Evolutionary conservation across 1,140 invertebrate species (phyloP).

Genomic region (Bombyx mandarina): DNA sequence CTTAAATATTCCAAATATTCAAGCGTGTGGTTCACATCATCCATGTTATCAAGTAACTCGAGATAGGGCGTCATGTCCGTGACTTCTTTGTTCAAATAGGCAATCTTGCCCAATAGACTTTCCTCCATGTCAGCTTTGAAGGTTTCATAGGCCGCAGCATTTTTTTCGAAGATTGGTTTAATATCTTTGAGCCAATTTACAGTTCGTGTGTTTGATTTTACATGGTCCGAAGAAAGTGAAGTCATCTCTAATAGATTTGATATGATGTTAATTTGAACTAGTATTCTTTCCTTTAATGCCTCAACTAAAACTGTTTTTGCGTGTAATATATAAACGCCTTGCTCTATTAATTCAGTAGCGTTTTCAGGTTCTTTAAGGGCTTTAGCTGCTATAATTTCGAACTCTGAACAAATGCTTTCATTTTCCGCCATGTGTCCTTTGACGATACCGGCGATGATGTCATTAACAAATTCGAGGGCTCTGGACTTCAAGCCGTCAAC

Average conservation of each 20-base stretch:
- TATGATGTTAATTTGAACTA: slow-evolving; percentile 74
- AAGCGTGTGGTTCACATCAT: slow-evolving; percentile 74
- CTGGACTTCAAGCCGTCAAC: slow-evolving; percentile 52
- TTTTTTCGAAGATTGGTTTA: slow-evolving; percentile 79
- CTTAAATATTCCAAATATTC: slow-evolving; percentile 80
- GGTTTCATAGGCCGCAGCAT: slow-evolving; percentile 81
- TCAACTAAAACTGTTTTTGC: slow-evolving; percentile 75
- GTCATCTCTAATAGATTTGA: slow-evolving; percentile 79
- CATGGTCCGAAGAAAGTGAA: slow-evolving; percentile 75
- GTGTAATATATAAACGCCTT: slow-evolving; percentile 76
- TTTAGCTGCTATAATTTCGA: slow-evolving; percentile 73
- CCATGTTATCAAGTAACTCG: slow-evolving; percentile 78
- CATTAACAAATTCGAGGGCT: slow-evolving; percentile 52
- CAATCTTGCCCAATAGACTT: slow-evolving; percentile 76
- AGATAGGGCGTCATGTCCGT: slow-evolving; percentile 80
- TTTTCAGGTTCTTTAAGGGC: slow-evolving; percentile 77
- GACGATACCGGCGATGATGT: slow-evolving; percentile 55
- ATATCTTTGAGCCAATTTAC: slow-evolving; percentile 82
- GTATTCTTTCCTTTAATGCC: slow-evolving; percentile 74
- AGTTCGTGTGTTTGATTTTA: slow-evolving; percentile 77
- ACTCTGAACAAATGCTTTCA: slow-evolving; percentile 75
- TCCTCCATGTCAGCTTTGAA: slow-evolving; percentile 88
- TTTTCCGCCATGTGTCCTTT: slow-evolving; percentile 65
- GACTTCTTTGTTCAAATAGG: slow-evolving; percentile 78
- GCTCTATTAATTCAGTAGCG: slow-evolving; percentile 80